phyloP scores from a whole-genome alignment of 2,797 vertebrate genomes.

The Adrianichthys oophorus region DNA sequence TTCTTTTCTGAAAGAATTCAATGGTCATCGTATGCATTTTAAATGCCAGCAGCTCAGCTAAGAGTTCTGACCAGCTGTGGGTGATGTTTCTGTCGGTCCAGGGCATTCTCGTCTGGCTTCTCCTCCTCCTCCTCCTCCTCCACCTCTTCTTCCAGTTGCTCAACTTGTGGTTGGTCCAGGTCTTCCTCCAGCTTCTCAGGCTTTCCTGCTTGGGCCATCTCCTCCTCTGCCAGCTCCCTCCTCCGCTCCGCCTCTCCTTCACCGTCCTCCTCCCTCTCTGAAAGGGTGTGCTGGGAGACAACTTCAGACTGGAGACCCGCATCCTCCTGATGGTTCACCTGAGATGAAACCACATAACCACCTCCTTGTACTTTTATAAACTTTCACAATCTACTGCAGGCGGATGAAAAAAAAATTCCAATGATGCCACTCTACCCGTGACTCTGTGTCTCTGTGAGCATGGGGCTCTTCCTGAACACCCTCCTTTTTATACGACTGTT shows the following conservation, averaged over 20 bases:
- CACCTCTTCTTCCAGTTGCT: conserved; percentile 55
- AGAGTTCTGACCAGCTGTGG: conserved; percentile 56
- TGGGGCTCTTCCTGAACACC: conserved; percentile 11
- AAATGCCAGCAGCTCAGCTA: not conserved
- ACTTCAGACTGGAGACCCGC: conserved; percentile 25
- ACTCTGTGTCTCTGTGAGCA: conserved; percentile 27
- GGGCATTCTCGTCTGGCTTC: conserved; percentile 74
- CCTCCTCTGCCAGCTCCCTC: conserved; percentile 90
- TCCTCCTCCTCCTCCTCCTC: conserved; percentile 61
- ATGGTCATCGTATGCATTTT: not conserved
- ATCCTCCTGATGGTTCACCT: conserved; percentile 45
- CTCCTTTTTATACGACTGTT: conserved; percentile 17
- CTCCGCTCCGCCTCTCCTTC: conserved; percentile 76
- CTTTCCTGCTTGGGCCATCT: conserved; percentile 92
- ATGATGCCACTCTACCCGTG: conserved; percentile 44
- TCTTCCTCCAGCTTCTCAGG: conserved; percentile 88
- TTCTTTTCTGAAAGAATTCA: not conserved
- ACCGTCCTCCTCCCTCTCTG: conserved; percentile 59
- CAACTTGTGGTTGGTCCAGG: conserved; percentile 80
- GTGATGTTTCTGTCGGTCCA: conserved; percentile 66
- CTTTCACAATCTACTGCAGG: not conserved
- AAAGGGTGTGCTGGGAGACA: conserved; percentile 19
- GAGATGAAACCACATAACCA: conserved; percentile 5
- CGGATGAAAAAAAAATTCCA: not conserved
- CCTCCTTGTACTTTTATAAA: not conserved